Percentiles rank a stretch among this genome's conserved stretches.
phyloP scores from a whole-genome alignment of 1,140 invertebrate species.

The Drosophila orena region DNA sequence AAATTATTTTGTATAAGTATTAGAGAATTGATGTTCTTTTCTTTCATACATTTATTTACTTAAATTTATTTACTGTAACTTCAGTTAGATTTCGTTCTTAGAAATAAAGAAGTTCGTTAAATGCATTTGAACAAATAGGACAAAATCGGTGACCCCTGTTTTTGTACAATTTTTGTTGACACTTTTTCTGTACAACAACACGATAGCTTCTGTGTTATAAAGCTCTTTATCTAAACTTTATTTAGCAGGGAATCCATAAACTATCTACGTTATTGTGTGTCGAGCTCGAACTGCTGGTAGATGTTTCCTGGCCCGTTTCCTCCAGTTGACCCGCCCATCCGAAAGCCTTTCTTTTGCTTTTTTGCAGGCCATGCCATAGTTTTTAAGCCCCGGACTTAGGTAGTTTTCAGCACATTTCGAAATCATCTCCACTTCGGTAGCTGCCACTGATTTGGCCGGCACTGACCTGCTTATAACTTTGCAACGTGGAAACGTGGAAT shows the following conservation, averaged over 20 bases:
- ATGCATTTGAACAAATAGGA: not conserved
- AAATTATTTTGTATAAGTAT: too few species aligned
- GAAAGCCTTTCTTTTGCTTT: conserved; percentile 3
- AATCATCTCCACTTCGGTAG: conserved; percentile 56
- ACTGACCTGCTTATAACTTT: conserved; percentile 77
- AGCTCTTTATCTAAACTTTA: conserved; percentile 32
- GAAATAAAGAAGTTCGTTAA: not conserved
- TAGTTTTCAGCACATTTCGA: conserved; percentile 72
- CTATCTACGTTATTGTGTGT: conserved; percentile 33
- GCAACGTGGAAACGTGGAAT: conserved; percentile 33
- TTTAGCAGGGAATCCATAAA: conserved; percentile 20
- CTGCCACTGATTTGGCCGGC: conserved; percentile 44
- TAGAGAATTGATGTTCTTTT: too few species aligned
- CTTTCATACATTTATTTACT: too few species aligned
- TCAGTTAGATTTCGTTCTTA: not conserved
- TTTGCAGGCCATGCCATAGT: not conserved
- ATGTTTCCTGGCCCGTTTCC: conserved; percentile 32
- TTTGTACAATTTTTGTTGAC: conserved; percentile 3
- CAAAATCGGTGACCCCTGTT: not conserved
- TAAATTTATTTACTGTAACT: not conserved
- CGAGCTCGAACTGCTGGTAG: conserved; percentile 34
- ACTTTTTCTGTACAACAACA: conserved; percentile 7
- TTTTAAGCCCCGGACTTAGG: conserved; percentile 57
- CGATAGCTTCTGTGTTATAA: conserved; percentile 26
- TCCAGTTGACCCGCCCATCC: conserved; percentile 13